Evolutionary conservation across 2,797 vertebrate species (phyloP), one percentile per base, ranked within the genome.

Genomic region (Caiman crocodilus): DNA sequence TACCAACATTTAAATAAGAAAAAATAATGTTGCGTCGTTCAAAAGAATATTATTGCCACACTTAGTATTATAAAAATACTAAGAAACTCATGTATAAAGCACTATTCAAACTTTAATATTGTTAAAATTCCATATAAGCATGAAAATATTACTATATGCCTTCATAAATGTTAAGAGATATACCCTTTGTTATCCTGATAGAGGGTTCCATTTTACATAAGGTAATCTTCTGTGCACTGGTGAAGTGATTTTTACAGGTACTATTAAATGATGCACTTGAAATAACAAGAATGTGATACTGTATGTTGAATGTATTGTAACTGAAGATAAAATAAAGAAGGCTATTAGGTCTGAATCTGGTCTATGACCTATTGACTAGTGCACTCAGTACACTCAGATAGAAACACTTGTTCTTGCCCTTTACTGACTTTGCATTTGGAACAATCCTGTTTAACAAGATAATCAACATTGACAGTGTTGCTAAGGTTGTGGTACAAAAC

Each of bases 71-170:
- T 4, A 85, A 79, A 93, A 79, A 18, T 50, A 30, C 5, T 57
- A 30, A 82, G 7, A 25, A 42, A 56, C 10, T 26, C 11, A 85
- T n/a, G 4, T 2, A 65, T n/a, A 85, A 82, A 12, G 73, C 73
- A 3, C 14, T 78, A 21, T 9, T 56, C 14, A 74, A 92, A 30
- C 20, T 23, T 4, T 30, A 13, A 2, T 0, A 0, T 17, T 4
- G 79, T 3, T 79, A 75, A 93, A 87, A 77, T 59, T 65, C 59
- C 20, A 63, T 7, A 2, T 16, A 87, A 71, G 1, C 56, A 7
- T 69, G 65, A 50, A 74, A 18, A 17, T 2, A 71, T 21, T 71
- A 13, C 35, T 50, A 71, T 42, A 25, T 42, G 32, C 21, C 42
- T 50, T 50, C 42, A 50, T 50, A 50, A 50, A 50, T 50, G 42